Base-by-base conservation (phyloP, 2,797 vertebrate genomes). In the Alosa sapidissima region DNA sequence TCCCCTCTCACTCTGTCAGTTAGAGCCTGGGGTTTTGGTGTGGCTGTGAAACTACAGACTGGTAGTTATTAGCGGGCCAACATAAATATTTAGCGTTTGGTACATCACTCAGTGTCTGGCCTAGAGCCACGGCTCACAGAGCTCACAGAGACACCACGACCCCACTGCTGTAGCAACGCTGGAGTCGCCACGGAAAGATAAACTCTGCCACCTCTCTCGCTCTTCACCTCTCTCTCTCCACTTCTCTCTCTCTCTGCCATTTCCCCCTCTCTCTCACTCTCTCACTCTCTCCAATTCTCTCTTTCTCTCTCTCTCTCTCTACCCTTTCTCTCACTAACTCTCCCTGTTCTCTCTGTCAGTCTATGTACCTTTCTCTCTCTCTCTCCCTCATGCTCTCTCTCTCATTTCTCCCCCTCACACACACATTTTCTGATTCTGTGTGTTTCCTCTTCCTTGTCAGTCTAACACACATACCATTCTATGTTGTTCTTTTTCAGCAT, bases 41-140 rank as follows among this genome's bases (percentile, higher is more conserved):
- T 78, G 72, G 72, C 72, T 47, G 72, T 78, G 72, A 41, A 78
- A 87, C 81, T 81, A 87, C 85, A 87, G 87, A 81, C 41, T 85
- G 81, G 81, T 87, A 88, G 82, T 85, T 87, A 88, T 89, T 85
- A 87, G 72, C 82, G 78, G 83, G 85, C 89, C 90, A 88, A 89
- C 83, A 82, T 88, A 89, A 90, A 91, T 86, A 89, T 86, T 89
- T 86, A 88, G 85, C 87, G 82, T 81, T 81, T 87, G 86, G 86
- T 85, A 82, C 88, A 87, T 90, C 85, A 86, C 55, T 87, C 84
- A 86, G 86, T 81, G 68, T 78, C 86, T 87, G 87, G 83, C 85
- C 49, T 60, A 11, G 36, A 78, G 68, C 84, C 58, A 85, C 58
- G 75, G 51, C 81, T 83, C 85, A 9, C 84, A 0, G 81, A 82